Conservation (phyloP, 2,888 invertebrate species). For the Cheilosia pagana region DNA sequence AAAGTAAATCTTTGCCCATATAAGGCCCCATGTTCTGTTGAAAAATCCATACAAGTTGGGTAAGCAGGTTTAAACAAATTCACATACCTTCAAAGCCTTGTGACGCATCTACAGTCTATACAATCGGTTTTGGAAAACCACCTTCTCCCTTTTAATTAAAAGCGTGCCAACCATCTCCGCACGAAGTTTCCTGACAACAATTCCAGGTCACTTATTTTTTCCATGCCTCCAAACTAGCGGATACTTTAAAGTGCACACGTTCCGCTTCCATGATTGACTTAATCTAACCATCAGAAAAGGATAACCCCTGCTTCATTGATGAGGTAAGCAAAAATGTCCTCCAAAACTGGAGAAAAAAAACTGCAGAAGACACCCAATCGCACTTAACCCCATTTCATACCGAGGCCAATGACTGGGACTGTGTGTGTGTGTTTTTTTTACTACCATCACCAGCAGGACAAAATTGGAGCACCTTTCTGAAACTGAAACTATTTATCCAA, state of each 20-base stretch:
- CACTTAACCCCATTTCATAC: constrained; percentile 38
- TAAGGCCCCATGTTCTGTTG: no score
- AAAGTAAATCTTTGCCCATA: no score
- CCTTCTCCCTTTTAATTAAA: no score
- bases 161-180: no score
- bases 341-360: not conserved
- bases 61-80: no score
- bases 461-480: constrained; percentile 41
- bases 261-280: not conserved
- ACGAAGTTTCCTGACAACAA: not conserved
- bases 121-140: no score
- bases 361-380: not conserved
- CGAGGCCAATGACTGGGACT: constrained; percentile 39
- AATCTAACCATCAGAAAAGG: not conserved
- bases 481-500: constrained; percentile 66
- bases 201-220: not conserved
- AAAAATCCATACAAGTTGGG: no score
- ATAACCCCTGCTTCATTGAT: not conserved
- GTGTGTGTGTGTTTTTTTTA: not conserved
- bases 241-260: not conserved
- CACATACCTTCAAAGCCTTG: no score
- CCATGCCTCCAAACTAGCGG: not conserved
- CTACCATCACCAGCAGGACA: not conserved
- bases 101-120: no score
- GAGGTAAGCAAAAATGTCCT: not conserved